Conservation (phyloP, 2,888 invertebrate species). For the Drosophila quasianomalipes region DNA sequence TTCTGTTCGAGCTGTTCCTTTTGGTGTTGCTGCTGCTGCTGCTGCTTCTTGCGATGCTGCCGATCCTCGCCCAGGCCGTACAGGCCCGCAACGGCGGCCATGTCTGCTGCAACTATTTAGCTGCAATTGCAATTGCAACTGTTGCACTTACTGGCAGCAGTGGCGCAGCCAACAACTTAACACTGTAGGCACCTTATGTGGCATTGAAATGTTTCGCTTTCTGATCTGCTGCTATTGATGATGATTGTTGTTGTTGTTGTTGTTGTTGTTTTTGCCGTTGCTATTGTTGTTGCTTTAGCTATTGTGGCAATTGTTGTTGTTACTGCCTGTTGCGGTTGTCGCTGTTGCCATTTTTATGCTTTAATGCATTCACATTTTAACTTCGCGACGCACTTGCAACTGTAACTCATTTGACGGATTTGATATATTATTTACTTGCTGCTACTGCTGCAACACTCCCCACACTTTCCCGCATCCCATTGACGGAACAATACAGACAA, state of each 20-base stretch:
- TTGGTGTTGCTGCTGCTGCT: conserved; percentile 87
- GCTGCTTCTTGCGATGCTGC: conserved; percentile 85
- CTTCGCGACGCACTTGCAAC: conserved; percentile 33
- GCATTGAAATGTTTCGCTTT: conserved; percentile 49
- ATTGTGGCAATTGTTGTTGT: conserved; percentile 21
- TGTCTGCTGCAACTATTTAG: conserved; percentile 72
- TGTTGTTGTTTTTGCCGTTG: conserved; percentile 24
- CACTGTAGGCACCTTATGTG: conserved; percentile 32
- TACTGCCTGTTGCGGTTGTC: conserved; percentile 20
- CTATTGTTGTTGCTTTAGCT: conserved; percentile 6
- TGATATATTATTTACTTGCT: neutral
- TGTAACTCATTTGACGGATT: conserved; percentile 13
- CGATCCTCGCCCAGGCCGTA: conserved; percentile 93
- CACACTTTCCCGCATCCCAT: neutral
- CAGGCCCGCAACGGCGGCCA: conserved; percentile 93
- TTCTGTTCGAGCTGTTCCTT: conserved; percentile 88
- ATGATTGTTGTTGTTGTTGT: conserved; percentile 23
- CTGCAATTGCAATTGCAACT: conserved; percentile 16
- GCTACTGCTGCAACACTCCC: neutral
- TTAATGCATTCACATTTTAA: conserved; percentile 37
- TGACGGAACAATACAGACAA: neutral
- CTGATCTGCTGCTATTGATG: conserved; percentile 27
- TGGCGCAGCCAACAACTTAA: conserved; percentile 37
- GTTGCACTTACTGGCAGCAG: conserved; percentile 17
- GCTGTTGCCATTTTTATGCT: conserved; percentile 40